A percentile compares a stretch with the other conserved stretches of the same genome.
These are phyloP conservation scores for Oryctes rhinoceros DNA, from an alignment of 1,140 invertebrate genomes.

Conservation along the genomic window DNA sequence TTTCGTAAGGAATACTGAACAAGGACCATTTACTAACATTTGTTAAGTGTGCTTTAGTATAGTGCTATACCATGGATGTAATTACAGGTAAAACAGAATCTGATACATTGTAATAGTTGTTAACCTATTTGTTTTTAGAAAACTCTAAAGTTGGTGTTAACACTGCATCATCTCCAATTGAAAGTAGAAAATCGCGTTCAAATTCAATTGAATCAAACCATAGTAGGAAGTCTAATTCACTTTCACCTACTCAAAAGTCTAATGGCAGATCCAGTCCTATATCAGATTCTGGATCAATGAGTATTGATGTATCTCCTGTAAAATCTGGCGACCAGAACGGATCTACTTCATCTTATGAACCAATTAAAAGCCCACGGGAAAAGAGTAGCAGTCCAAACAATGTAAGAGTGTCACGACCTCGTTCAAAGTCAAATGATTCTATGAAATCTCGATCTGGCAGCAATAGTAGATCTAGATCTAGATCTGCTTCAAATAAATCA, in stretches of 20 bases:
- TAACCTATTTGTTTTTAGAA: constrained; percentile 29
- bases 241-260: background rate
- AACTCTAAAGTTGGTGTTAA: constrained; percentile 24
- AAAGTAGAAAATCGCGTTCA: constrained; percentile 4
- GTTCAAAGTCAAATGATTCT: constrained; percentile 49
- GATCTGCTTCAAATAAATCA: constrained; percentile 47
- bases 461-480: constrained; percentile 45
- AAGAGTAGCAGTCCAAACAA: background rate
- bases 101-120: background rate
- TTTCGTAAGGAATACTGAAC: background rate
- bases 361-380: constrained; percentile 40
- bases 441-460: constrained; percentile 48
- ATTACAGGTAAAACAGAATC: background rate
- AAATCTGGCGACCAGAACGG: constrained; percentile 39
- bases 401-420: constrained; percentile 52
- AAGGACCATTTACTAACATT: background rate
- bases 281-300: constrained; percentile 44
- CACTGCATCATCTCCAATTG: background rate
- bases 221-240: background rate
- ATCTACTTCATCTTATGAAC: constrained; percentile 43
- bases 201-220: constrained; percentile 36
- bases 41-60: background rate
- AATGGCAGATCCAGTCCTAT: constrained; percentile 8
- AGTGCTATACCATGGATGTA: background rate
- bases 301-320: constrained; percentile 43